Conservation (phyloP, 2,888 invertebrate species). For the Parnassius glacialis region DNA sequence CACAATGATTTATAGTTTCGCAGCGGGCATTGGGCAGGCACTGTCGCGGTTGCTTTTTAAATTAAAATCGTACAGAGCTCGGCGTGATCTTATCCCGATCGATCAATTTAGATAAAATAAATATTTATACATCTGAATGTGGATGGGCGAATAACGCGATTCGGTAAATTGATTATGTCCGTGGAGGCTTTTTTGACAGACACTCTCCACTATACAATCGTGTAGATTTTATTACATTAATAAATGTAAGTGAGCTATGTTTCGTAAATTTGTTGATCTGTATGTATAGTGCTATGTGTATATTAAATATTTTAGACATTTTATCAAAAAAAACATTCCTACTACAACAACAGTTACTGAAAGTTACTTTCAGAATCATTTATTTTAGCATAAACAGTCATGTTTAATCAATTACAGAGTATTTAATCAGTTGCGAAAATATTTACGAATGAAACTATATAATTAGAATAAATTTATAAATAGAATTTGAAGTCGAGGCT, state of each 20-base stretch:
- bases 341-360: too few species aligned
- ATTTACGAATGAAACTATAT: too few species aligned
- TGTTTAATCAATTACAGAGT: too few species aligned
- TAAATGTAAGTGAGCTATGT: conserved; percentile 9
- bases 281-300: background rate
- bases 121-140: conserved; percentile 78
- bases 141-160: conserved; percentile 76
- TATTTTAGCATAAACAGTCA: too few species aligned
- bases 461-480: too few species aligned
- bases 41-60: conserved; percentile 73
- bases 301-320: background rate
- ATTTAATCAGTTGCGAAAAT: too few species aligned
- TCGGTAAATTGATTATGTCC: conserved; percentile 77
- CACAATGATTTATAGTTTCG: conserved; percentile 78
- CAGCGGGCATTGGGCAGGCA: conserved; percentile 69
- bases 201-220: conserved; percentile 63
- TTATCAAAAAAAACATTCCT: too few species aligned
- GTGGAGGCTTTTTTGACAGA: conserved; percentile 52
- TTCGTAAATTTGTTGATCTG: background rate
- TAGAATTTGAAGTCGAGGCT: too few species aligned
- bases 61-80: conserved; percentile 73
- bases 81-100: conserved; percentile 76
- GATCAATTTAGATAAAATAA: conserved; percentile 82
- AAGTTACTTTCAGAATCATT: too few species aligned
- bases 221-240: conserved; percentile 41